Percentiles rank a stretch among this genome's conserved stretches.
Evolutionary conservation across 2,888 invertebrate genomes (phyloP).

Genomic region (Epinotia nisella): DNA sequence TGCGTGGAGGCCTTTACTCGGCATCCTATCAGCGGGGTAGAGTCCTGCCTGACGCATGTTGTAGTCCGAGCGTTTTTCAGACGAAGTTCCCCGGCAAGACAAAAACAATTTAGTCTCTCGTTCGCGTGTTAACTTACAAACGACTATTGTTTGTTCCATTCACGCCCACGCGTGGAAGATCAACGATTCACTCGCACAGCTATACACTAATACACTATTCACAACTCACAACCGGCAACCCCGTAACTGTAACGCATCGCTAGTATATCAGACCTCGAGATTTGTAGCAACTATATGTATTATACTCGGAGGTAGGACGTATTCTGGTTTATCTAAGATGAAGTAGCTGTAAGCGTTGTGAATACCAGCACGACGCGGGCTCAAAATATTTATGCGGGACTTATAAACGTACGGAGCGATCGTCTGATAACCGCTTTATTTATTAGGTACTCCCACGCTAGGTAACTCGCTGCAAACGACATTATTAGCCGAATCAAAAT

Average conservation of each 20-base stretch:
- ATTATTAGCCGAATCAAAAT: slow-evolving; percentile 64
- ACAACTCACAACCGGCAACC: background rate
- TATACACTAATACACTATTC: background rate
- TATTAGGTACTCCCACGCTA: slow-evolving; percentile 59
- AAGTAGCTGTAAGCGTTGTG: background rate
- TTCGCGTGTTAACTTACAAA: slow-evolving; percentile 36
- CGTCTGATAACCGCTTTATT: slow-evolving; percentile 55
- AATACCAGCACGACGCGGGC: background rate
- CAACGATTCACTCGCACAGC: slow-evolving; percentile 33
- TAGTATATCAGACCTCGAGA: background rate
- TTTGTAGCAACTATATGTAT: too few relatives aligned
- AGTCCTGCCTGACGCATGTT: background rate
- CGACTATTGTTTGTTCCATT: slow-evolving; percentile 42
- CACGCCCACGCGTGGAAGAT: slow-evolving; percentile 36
- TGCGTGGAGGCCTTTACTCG: too few relatives aligned
- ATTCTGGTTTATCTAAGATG: background rate
- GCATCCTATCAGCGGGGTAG: too few relatives aligned
- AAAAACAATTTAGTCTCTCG: slow-evolving; percentile 35
- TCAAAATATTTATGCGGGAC: slow-evolving; percentile 38
- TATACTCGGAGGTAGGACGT: background rate
- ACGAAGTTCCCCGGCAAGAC: slow-evolving; percentile 27
- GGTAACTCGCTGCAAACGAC: slow-evolving; percentile 59
- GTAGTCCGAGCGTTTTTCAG: background rate
- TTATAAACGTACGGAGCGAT: slow-evolving; percentile 50
- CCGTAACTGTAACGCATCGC: background rate